Evolutionary conservation across 2,797 vertebrate species (phyloP).

Genomic region (Orestias chungarensis): DNA sequence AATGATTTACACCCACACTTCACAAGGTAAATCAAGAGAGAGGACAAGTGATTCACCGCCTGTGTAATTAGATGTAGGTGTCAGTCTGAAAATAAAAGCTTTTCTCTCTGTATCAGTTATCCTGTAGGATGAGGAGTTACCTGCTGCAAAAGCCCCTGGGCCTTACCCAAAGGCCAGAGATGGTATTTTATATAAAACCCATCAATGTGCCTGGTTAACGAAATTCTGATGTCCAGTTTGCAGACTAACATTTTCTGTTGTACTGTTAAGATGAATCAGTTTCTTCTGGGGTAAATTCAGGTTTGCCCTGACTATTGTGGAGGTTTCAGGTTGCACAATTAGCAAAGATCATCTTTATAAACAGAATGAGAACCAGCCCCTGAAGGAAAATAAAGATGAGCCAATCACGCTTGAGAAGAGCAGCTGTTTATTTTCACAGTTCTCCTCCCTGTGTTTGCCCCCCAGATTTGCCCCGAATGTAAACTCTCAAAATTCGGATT

Average conservation of each 20-base stretch:
- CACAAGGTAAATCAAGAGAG: not conserved
- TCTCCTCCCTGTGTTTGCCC: conserved; percentile 42
- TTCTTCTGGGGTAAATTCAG: not conserved
- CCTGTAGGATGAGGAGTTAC: not conserved
- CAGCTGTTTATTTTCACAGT: conserved; percentile 9
- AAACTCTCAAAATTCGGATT: conserved; percentile 26
- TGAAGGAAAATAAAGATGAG: conserved; percentile 17
- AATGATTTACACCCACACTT: conserved; percentile 3
- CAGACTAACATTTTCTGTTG: not conserved
- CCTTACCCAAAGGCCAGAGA: not conserved
- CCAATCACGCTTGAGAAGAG: conserved; percentile 22
- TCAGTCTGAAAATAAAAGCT: conserved; percentile 10
- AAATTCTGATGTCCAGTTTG: not conserved
- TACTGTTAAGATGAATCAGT: not conserved
- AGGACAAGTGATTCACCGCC: conserved; percentile 12
- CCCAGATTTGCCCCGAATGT: conserved; percentile 35
- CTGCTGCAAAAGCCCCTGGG: not conserved
- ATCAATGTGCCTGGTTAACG: not conserved
- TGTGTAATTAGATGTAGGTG: conserved; percentile 25
- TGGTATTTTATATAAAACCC: not conserved
- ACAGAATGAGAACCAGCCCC: conserved; percentile 13
- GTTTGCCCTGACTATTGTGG: conserved; percentile 7
- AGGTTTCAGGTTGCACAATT: conserved; percentile 29
- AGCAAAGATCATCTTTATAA: conserved; percentile 25
- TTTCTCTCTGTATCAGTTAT: conserved; percentile 6